These are phyloP conservation scores for Polydrusus pterygomalis DNA, from an alignment of 2,888 invertebrate species.

Conservation along the genomic window DNA sequence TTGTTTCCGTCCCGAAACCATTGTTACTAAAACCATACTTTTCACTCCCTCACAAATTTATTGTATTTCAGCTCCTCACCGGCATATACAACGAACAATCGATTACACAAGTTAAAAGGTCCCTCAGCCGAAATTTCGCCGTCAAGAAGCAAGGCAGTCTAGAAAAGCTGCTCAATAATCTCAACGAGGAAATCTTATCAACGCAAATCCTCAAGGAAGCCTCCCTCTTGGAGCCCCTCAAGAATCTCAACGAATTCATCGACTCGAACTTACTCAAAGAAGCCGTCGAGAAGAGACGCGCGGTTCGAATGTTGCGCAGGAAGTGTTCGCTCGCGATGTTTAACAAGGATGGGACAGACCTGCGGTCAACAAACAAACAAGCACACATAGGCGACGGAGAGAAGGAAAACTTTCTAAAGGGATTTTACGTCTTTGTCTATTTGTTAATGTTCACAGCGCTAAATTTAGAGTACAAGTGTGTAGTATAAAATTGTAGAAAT, in stretches of 20 bases:
- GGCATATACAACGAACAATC: constrained; percentile 45
- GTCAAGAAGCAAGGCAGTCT: constrained; percentile 42
- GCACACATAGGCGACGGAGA: constrained; percentile 19
- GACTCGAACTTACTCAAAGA: constrained; percentile 42
- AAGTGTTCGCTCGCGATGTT: constrained; percentile 19
- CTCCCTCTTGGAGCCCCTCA: constrained; percentile 50
- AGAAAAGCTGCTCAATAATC: constrained; percentile 35
- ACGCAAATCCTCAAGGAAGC: constrained; percentile 42
- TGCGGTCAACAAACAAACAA: not conserved
- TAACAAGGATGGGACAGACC: not conserved
- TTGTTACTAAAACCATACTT: no score
- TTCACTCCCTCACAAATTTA: no score
- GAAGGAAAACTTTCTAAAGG: constrained; percentile 58
- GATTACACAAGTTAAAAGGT: constrained; percentile 31
- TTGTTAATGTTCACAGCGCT: constrained; percentile 62
- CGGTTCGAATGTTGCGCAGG: constrained; percentile 42
- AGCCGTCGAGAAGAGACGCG: constrained; percentile 45
- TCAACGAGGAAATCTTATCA: not conserved
- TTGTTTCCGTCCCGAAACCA: no score
- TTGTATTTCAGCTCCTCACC: constrained; percentile 27
- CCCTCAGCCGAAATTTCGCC: constrained; percentile 29
- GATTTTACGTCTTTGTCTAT: constrained; percentile 62
- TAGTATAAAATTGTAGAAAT: constrained; percentile 38
- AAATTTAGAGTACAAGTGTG: constrained; percentile 61
- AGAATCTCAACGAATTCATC: constrained; percentile 52